Evolutionary conservation across 2,888 invertebrate genomes (phyloP), one percentile per base, ranked within the genome.

Genomic region (Lysandra coridon): DNA sequence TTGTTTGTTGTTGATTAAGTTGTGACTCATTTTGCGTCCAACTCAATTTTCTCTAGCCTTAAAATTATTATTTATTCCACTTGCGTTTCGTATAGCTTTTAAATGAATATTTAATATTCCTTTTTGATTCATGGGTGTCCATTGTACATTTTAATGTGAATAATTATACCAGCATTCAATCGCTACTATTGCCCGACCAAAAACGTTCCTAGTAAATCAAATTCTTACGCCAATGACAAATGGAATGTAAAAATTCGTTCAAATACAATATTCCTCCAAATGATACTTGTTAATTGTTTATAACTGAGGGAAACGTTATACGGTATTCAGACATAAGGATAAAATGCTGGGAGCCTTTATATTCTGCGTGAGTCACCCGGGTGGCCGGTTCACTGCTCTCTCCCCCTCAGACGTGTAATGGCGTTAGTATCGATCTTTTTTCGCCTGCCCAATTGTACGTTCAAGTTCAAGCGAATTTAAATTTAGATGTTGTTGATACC

Each of bases 301-400:
- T 64, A 10, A 30, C 64, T 30, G 64, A 64, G 64, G 30, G 30
- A 64, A 64, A 30, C 64, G 64, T 64, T 69, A 37, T 69, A 69
- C 33, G 69, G 33, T 69, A 69, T 69, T 69, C 64, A 75, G 75
- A 33, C 76, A 33, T 53, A 30, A 23, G 49, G 49, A 49, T 44
- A 75, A 53, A 75, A 44, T 49, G 23, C 4, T 23, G 49, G 49
- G 44, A 76, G 79, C 80, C 79, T 80, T 79, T 80, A 73, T 40
- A 49, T 64, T 80, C 79, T 78, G 82, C 80, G 73, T 85, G 86
- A 86, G 81, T 85, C 85, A 84, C 79, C 17, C 57, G 57, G 57
- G 57, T 57, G 17, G 57, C 75, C 82, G 84, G 91, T 90, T 91
- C 91, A 91, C 83, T 90, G 90, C 78, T 80, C 83, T 80, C 76